phyloP scores from a whole-genome alignment of 1,140 invertebrate genomes.

The Zeugodacus cucurbitae region DNA sequence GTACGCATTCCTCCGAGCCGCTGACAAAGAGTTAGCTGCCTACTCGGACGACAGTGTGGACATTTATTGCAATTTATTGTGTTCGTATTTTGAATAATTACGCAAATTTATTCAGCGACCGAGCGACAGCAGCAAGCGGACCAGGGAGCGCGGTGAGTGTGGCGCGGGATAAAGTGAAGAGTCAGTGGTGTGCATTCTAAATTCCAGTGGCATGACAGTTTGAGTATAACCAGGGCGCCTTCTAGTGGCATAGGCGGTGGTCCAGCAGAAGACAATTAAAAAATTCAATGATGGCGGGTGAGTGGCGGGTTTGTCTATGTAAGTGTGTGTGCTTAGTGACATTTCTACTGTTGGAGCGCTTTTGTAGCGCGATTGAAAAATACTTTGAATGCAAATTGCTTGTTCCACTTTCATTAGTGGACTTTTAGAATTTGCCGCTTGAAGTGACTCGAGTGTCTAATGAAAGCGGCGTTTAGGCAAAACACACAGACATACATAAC shows the following conservation, averaged over 20 bases:
- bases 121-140: not conserved
- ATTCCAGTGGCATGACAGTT: not conserved
- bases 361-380: no score
- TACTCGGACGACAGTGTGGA: not conserved
- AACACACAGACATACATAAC: no score
- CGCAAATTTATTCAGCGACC: conserved; percentile 8
- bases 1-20: not conserved
- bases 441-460: no score
- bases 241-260: not conserved
- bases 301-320: no score
- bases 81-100: conserved; percentile 32
- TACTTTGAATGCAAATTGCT: no score
- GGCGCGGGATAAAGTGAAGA: not conserved
- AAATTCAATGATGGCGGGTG: not conserved
- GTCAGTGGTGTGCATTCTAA: not conserved
- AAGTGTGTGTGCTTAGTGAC: no score
- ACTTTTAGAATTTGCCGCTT: no score
- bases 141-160: not conserved
- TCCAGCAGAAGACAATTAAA: not conserved
- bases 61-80: conserved; percentile 37
- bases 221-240: not conserved
- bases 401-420: no score
- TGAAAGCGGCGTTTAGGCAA: no score
- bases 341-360: no score
- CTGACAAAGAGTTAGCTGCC: not conserved